phyloP scores from a whole-genome alignment of 2,888 invertebrate species.

The Parnassius orleans region DNA sequence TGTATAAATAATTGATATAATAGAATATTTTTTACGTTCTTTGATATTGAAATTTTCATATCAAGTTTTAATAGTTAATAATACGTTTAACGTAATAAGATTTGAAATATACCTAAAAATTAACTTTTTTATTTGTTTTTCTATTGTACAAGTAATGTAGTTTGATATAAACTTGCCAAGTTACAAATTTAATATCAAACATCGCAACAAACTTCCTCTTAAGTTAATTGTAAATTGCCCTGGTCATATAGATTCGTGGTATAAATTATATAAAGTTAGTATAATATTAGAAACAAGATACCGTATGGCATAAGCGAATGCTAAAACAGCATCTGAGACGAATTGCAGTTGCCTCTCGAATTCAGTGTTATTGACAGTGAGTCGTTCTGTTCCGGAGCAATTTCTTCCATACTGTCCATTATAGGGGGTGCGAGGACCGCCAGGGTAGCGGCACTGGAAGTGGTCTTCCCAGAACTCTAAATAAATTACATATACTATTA shows the following conservation, averaged over 20 bases:
- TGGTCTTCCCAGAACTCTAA: slow-evolving; percentile 97
- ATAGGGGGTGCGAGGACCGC: slow-evolving; percentile 89
- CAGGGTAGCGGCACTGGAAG: slow-evolving; percentile 92
- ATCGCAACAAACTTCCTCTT: background rate
- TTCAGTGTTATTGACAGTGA: slow-evolving; percentile 71
- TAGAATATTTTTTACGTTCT: no score
- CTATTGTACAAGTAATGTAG: background rate
- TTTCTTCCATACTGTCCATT: slow-evolving; percentile 84
- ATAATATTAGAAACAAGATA: slow-evolving; percentile 41
- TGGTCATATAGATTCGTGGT: no score
- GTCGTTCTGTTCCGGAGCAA: slow-evolving; percentile 90
- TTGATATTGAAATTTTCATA: no score
- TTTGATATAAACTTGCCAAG: background rate
- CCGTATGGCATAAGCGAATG: slow-evolving; percentile 94
- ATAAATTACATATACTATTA: background rate
- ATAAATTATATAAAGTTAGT: no score
- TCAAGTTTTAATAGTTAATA: no score
- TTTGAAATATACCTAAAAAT: background rate
- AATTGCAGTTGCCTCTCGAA: slow-evolving; percentile 97
- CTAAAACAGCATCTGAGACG: slow-evolving; percentile 96
- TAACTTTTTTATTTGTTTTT: background rate
- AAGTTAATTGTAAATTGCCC: background rate
- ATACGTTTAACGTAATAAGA: background rate
- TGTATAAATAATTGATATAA: no score
- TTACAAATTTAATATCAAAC: no score